Evolutionary conservation across 2,797 vertebrate species (phyloP), one percentile per base, ranked within the genome.

Genomic region (Enteromius paludinosus): DNA sequence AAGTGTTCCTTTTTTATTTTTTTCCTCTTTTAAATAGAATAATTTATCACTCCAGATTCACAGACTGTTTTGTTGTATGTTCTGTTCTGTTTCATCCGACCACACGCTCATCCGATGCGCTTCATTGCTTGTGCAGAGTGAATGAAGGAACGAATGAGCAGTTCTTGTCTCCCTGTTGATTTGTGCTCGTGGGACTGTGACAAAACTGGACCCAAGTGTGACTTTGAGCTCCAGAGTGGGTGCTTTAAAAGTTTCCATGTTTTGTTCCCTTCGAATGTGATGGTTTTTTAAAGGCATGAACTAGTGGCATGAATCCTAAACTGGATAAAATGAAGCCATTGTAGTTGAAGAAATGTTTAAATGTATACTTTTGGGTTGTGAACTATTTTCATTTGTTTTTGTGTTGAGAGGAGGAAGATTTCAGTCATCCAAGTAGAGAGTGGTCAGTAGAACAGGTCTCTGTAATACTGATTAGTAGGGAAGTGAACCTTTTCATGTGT

Each of bases 1-100:
- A 83, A 85, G 78, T 84, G 68, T 65, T 71, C 38, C 68, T 81
- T 82, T 81, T 43, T 74, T 47, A 52, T 79, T 74, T 73, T 62
- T 54, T 3, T 12, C 10, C 77, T 43, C 20, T 87, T 85, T 83
- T 73, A 82, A 84, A 83, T 83, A 83, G 74, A 87, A 65, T 84
- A 79, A 83, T 87, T 85, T 87, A 85, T 87, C 83, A 85, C 79
- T 81, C 43, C 80, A 82, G 65, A 80, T 79, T 79, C 28, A 79
- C 28, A 18, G 18, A 18, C 45, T 78, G 33, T 64, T 78, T 18
- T 66, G 71, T 81, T 79, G 62, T 61, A 35, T 62, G 30, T 85
- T 20, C 18, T 71, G 75, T 76, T 62, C 33, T 75, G 75, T 65
- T 83, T 62, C 30, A 78, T 18, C 43, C 2, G 17, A 84, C 17